Conservation (phyloP, 2,888 invertebrate genomes). For the Xestia sexstrigata region DNA sequence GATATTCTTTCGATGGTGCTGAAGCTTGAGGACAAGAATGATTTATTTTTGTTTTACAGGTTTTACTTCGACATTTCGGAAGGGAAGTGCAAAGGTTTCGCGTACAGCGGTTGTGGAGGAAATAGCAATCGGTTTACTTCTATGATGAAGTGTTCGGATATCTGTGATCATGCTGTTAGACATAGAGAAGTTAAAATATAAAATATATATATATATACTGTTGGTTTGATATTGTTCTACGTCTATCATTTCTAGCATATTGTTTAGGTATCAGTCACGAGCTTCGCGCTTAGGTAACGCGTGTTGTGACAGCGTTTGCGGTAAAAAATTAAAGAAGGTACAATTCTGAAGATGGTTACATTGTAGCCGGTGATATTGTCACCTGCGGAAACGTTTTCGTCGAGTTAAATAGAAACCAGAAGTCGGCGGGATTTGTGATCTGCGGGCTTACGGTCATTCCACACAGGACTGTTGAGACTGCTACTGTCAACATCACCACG, state of each 20-base stretch:
- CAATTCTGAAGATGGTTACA: not conserved
- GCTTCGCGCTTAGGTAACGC: not conserved
- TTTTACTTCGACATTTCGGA: constrained; percentile 78
- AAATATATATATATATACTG: not conserved
- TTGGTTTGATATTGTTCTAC: not conserved
- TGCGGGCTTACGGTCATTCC: no score
- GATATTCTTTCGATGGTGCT: not conserved
- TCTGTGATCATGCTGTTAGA: not conserved
- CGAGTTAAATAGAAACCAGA: not conserved
- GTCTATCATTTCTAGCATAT: not conserved
- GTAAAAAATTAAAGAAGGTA: not conserved
- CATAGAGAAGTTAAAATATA: not conserved
- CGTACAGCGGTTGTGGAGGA: constrained; percentile 84
- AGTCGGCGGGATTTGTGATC: not conserved
- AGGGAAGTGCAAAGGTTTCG: constrained; percentile 77
- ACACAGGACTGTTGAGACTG: no score
- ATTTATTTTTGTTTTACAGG: constrained; percentile 69
- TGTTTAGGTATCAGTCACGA: not conserved
- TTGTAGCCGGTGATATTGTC: not conserved
- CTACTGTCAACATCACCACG: no score
- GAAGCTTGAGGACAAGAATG: not conserved
- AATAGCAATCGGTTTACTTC: constrained; percentile 76
- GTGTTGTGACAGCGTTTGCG: not conserved
- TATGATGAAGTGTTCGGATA: not conserved
- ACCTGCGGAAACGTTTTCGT: not conserved